Percentiles rank a stretch among this genome's conserved stretches.
Conservation (phyloP, 2,113 vertebrate species). For the Heptranchias perlo region DNA sequence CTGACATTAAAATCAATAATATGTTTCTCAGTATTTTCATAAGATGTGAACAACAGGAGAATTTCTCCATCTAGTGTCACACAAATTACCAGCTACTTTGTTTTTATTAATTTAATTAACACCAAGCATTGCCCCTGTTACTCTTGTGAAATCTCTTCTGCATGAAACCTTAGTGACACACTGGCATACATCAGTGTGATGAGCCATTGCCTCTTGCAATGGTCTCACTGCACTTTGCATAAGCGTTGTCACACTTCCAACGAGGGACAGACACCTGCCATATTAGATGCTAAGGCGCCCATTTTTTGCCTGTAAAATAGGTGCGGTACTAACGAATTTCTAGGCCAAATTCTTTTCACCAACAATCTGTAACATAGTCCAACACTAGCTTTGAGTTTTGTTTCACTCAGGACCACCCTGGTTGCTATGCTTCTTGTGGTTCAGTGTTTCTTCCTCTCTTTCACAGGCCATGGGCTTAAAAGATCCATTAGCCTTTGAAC, state of each 20-base stretch:
- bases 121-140: background rate
- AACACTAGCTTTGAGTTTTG: background rate
- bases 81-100: background rate
- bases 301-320: background rate
- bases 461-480: background rate
- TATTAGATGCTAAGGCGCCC: background rate
- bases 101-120: too few relatives aligned
- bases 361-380: background rate
- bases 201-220: background rate
- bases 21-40: background rate
- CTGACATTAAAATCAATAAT: background rate
- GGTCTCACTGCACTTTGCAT: background rate
- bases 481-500: background rate
- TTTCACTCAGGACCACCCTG: background rate
- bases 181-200: background rate
- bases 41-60: background rate
- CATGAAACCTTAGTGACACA: background rate
- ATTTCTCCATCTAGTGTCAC: background rate
- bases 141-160: background rate
- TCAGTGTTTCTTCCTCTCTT: background rate
- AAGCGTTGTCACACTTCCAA: background rate
- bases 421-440: background rate
- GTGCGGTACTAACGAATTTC: background rate
- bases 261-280: background rate
- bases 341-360: background rate